Conservation (phyloP, 2,113 vertebrate species). For the Bos javanicus region DNA sequence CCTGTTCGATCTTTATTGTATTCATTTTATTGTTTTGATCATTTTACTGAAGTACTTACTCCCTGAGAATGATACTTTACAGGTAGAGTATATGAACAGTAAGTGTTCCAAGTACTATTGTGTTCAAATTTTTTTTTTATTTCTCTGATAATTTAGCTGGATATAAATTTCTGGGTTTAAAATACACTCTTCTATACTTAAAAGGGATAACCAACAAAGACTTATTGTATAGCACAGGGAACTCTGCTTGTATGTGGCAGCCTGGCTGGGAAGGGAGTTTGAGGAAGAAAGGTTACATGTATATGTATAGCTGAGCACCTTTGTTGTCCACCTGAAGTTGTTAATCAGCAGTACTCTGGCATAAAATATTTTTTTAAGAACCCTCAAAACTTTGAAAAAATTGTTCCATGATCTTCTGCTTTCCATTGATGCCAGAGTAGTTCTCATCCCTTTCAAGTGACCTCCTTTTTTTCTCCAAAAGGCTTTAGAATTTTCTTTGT, state of each 20-base stretch:
- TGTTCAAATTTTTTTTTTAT: not conserved
- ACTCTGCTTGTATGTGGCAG: not conserved
- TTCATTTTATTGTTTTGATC: not conserved
- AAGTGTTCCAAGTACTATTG: not conserved
- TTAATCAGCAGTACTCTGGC: not conserved
- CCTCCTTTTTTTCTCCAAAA: not conserved
- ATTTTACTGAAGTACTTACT: not conserved
- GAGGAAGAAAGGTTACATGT: not conserved
- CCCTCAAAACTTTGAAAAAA: not conserved
- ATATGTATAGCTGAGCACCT: not conserved
- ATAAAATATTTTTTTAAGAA: not conserved
- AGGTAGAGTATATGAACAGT: not conserved
- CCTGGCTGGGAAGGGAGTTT: not conserved
- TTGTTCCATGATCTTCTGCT: not conserved
- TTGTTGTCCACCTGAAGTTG: not conserved
- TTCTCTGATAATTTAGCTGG: not conserved
- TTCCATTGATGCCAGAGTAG: not conserved
- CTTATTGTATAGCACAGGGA: not conserved
- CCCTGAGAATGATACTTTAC: not conserved
- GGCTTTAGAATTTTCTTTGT: not conserved
- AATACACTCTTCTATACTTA: not conserved
- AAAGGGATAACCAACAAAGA: not conserved
- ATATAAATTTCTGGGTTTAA: not conserved
- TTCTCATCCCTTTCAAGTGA: not conserved
- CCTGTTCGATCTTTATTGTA: not conserved